Conservation (phyloP, 2,888 invertebrate genomes). For the Eurytoma adleriae region DNA sequence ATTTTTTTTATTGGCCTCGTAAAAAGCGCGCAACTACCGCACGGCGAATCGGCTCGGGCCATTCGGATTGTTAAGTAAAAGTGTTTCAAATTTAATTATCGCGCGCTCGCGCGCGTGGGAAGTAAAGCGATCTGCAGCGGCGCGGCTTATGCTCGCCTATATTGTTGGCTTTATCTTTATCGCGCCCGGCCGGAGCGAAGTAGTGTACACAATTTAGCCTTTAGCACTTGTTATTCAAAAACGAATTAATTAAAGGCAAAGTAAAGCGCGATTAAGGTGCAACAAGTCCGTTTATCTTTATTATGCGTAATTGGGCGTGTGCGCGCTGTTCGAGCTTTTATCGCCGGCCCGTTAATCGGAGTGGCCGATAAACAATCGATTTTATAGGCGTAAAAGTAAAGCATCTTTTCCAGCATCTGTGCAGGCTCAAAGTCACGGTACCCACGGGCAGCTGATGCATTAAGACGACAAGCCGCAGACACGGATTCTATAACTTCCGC, state of each 20-base stretch:
- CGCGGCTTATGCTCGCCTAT: not conserved
- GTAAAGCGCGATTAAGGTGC: slow-evolving; percentile 12
- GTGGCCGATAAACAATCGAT: slow-evolving; percentile 29
- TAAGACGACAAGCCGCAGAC: slow-evolving; percentile 44
- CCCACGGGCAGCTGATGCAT: slow-evolving; percentile 34
- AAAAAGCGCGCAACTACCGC: too few relatives aligned
- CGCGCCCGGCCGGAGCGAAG: not conserved
- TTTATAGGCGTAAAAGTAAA: not conserved
- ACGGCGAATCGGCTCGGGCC: too few relatives aligned
- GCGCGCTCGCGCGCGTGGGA: not conserved
- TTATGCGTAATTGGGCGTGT: not conserved
- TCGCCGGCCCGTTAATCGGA: not conserved
- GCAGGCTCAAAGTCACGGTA: slow-evolving; percentile 31
- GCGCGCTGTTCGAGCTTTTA: not conserved
- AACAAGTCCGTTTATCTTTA: slow-evolving; percentile 20
- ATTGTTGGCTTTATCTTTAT: slow-evolving; percentile 30
- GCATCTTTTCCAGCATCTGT: slow-evolving; percentile 35
- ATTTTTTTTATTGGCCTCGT: too few relatives aligned
- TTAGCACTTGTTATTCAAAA: slow-evolving; percentile 19
- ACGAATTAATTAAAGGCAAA: slow-evolving; percentile 35
- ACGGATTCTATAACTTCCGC: slow-evolving; percentile 42
- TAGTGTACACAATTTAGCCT: slow-evolving; percentile 2
- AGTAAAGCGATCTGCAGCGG: not conserved
- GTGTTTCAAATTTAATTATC: not conserved
- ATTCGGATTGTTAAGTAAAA: not conserved